A percentile compares a stretch with the other conserved stretches of the same genome.
Evolutionary conservation across 2,113 vertebrate genomes (phyloP).

Genomic region (Rhipidura dahli): DNA sequence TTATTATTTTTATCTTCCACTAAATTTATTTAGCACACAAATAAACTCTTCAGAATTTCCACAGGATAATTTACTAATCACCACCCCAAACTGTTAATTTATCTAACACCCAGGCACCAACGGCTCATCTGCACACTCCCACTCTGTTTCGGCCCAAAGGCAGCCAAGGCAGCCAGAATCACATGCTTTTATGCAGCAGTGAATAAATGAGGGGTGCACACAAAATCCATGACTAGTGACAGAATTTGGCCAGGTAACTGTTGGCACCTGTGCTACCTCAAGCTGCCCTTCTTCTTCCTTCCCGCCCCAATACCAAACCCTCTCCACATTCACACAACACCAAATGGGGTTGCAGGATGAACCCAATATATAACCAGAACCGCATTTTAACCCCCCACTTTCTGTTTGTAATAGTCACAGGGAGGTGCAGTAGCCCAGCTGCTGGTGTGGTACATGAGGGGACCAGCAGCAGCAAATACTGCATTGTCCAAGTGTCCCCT

Average conservation of each 20-base stretch:
- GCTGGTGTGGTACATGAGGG: fast-evolving
- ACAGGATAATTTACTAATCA: background rate
- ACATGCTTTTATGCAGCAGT: background rate
- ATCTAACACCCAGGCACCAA: background rate
- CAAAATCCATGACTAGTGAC: background rate
- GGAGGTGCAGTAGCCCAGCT: fast-evolving
- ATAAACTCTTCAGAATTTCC: background rate
- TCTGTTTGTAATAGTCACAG: background rate
- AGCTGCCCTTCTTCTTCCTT: background rate
- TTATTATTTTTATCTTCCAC: background rate
- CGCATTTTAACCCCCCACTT: background rate
- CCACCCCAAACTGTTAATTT: background rate
- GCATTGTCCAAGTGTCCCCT: background rate
- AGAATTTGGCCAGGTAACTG: background rate
- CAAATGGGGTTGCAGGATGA: background rate
- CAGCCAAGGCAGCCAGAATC: background rate
- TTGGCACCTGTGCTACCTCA: background rate
- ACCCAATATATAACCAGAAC: background rate
- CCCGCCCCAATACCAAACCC: background rate
- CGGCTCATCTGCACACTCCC: background rate
- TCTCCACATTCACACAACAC: no score
- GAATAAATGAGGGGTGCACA: background rate
- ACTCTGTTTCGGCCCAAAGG: background rate
- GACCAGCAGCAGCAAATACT: background rate
- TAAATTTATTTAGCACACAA: background rate